Base-by-base conservation (phyloP, 2,797 vertebrate species). In the Octomys mimax region DNA sequence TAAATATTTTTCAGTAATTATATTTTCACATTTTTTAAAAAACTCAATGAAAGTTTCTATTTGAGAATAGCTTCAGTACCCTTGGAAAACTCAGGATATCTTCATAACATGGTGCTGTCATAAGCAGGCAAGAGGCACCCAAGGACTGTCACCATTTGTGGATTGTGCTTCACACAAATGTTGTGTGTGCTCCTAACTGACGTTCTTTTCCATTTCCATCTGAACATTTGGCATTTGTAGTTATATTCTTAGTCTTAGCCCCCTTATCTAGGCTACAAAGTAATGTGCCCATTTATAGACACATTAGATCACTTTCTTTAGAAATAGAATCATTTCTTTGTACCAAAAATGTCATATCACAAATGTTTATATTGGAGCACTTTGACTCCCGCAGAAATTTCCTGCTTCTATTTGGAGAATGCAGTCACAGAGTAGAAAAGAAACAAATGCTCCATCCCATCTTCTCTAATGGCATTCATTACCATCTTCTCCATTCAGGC, bases 381-480 rank as follows among this genome's bases (percentile, higher is more conserved):
- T 88, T 59, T 82, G 39, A 92, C 31, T 88, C 62, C 57, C 77
- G 80, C 19, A 84, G 64, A 96, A 97, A 92, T 33, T 84, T 95
- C 28, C 62, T 57, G 36, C 86, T 84, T 64, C 0, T 92, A 89
- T 89, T 89, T 97, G 88, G 82, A 92, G 71, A 70, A 13, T 33
- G 39, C 39, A 91, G 33, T n/a, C 54, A 81, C 62, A 85, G 71
- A 92, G n/a, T 21, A 95, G 46, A 95, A 96, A 33, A 91, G 79
- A 96, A 96, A 96, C 94, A 91, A 94, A 5, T 18, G 70, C 39
- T 62, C 46, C 10, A 6, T 26, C 66, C 49, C 66, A 31, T 96
- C 49, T 39, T 95, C 49, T 57, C 89, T 97, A 95, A 94, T 64
- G 61, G 95, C 92, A 92, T 82, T 71, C 81, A 92, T 89, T 95